Conservation (phyloP, 1,140 invertebrate species). For the Drosophila mojavensis region DNA sequence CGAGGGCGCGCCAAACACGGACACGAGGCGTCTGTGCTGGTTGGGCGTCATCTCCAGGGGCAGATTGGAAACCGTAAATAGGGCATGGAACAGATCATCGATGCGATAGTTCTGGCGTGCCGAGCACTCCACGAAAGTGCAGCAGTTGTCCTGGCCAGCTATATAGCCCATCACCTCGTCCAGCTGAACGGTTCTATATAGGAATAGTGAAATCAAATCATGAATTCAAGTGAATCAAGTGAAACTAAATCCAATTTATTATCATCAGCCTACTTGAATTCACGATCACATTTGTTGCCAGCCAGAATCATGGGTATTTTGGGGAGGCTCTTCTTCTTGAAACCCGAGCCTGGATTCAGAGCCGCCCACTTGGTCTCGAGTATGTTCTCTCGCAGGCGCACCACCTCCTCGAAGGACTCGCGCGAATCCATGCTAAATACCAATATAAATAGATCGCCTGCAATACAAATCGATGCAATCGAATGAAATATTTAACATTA, state of each 20-base stretch:
- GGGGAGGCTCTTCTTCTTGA: conserved; percentile 87
- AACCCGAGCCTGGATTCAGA: conserved; percentile 85
- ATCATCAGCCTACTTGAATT: conserved; percentile 86
- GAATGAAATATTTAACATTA: conserved; percentile 56
- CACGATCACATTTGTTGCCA: conserved; percentile 92
- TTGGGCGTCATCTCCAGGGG: conserved; percentile 95
- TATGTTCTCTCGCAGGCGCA: conserved; percentile 92
- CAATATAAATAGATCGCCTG: conserved; percentile 93
- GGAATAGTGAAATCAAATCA: not conserved
- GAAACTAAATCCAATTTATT: not conserved
- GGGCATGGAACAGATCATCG: conserved; percentile 92
- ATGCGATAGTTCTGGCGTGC: conserved; percentile 91
- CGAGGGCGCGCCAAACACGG: conserved; percentile 89
- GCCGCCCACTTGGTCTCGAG: conserved; percentile 91
- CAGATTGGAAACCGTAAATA: conserved; percentile 91
- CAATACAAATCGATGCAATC: conserved; percentile 47
- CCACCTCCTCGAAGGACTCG: conserved; percentile 94
- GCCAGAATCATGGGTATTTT: conserved; percentile 92
- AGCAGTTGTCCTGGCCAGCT: conserved; percentile 88
- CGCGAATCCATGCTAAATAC: conserved; percentile 93
- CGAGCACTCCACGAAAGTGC: conserved; percentile 92
- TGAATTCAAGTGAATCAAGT: not conserved
- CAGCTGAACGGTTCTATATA: conserved; percentile 87
- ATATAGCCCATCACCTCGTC: conserved; percentile 90
- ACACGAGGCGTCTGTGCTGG: conserved; percentile 90